A percentile compares a stretch with the other conserved stretches of the same genome.
Evolutionary conservation across 2,797 vertebrate genomes (phyloP).

Genomic region (Sebastes hubbsi): DNA sequence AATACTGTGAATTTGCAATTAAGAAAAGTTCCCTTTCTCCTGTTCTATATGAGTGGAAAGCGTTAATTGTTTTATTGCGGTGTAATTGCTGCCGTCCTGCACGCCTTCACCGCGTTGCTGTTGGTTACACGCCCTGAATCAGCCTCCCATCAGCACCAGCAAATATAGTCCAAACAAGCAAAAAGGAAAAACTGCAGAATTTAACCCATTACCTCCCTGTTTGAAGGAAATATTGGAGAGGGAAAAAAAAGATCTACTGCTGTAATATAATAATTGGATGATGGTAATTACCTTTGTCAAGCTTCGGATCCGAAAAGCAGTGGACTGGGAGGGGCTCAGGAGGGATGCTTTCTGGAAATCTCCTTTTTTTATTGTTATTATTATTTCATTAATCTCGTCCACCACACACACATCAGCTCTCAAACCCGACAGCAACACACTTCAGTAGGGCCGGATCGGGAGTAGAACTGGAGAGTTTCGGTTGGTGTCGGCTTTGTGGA

Average conservation of each 20-base stretch:
- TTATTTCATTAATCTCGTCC: slow-evolving; percentile 35
- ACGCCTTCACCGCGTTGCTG: background rate
- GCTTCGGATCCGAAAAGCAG: slow-evolving; percentile 22
- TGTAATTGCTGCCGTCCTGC: background rate
- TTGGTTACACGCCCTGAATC: slow-evolving; percentile 53
- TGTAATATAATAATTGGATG: slow-evolving; percentile 26
- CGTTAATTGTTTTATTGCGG: background rate
- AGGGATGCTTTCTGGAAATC: background rate
- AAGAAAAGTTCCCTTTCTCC: background rate
- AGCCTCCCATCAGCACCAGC: background rate
- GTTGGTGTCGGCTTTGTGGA: slow-evolving; percentile 55
- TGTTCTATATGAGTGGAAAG: background rate
- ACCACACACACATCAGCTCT: slow-evolving; percentile 39
- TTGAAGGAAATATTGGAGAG: background rate
- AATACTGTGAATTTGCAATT: background rate
- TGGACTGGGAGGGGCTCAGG: slow-evolving; percentile 43
- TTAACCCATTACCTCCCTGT: slow-evolving; percentile 58
- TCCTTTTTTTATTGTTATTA: background rate
- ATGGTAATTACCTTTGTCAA: slow-evolving; percentile 67
- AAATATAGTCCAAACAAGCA: slow-evolving; percentile 28
- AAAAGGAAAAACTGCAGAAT: slow-evolving; percentile 57
- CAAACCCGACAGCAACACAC: slow-evolving; percentile 34
- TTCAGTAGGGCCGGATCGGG: slow-evolving; percentile 33
- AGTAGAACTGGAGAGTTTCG: slow-evolving; percentile 58
- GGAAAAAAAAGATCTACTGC: background rate